Conservation (phyloP, 2,797 vertebrate genomes). For the Dermochelys coriacea region DNA sequence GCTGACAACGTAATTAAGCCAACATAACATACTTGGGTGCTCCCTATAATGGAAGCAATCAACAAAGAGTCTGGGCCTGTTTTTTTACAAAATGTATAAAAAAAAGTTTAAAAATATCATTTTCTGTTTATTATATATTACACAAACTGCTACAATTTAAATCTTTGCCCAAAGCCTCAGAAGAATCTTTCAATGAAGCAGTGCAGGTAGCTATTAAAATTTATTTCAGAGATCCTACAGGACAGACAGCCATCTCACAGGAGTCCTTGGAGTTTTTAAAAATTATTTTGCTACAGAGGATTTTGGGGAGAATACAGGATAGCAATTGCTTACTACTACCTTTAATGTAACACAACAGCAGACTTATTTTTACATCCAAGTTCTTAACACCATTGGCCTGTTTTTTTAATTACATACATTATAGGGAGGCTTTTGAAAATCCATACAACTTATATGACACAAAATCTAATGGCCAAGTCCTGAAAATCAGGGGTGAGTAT, state of each 20-base stretch:
- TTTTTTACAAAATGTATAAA: neutral
- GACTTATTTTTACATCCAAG: neutral
- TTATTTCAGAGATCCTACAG: neutral
- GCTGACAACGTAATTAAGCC: neutral
- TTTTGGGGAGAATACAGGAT: conserved; percentile 21
- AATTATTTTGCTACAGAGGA: neutral
- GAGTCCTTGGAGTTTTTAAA: neutral
- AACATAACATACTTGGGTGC: neutral
- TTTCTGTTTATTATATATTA: neutral
- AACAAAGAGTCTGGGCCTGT: neutral
- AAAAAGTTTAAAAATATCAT: neutral
- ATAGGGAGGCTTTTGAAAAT: neutral
- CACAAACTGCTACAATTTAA: neutral
- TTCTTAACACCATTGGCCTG: conserved; percentile 5
- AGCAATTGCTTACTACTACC: neutral
- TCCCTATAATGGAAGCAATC: neutral
- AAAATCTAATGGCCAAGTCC: neutral
- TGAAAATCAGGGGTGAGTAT: neutral
- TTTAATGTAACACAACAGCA: neutral
- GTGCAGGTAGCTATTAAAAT: neutral
- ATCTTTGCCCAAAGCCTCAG: neutral
- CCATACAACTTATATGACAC: neutral
- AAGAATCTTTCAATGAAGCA: neutral
- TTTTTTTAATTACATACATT: conserved; percentile 8
- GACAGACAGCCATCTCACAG: neutral